Conservation (phyloP, 1,140 invertebrate genomes). For the Megalonaias nervosa region DNA sequence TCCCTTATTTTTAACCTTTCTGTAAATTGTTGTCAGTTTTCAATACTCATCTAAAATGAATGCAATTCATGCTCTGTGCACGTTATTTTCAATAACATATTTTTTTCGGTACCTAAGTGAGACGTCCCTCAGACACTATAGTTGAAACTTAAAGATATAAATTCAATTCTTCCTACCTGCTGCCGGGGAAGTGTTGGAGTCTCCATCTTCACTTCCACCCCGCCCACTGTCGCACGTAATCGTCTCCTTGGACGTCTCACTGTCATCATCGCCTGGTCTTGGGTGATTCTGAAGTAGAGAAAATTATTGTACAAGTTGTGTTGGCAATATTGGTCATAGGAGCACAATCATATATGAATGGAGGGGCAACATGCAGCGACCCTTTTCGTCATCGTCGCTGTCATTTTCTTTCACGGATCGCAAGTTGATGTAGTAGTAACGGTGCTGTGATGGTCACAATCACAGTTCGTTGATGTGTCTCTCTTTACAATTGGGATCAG, state of each 20-base stretch:
- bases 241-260: conserved; percentile 36
- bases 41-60: neutral
- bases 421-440: too few relatives aligned
- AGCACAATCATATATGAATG: too few relatives aligned
- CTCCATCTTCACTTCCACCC: conserved; percentile 36
- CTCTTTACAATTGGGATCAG: too few relatives aligned
- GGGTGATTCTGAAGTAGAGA: too few relatives aligned
- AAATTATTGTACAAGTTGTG: too few relatives aligned
- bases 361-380: too few relatives aligned
- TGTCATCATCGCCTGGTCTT: conserved; percentile 20
- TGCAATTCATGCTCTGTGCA: neutral
- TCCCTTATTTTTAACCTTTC: neutral
- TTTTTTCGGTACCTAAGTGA: neutral
- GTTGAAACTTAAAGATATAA: neutral
- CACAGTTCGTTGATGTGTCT: too few relatives aligned
- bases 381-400: too few relatives aligned
- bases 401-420: too few relatives aligned
- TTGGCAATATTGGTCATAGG: too few relatives aligned
- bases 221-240: conserved; percentile 34
- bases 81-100: too few relatives aligned
- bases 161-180: conserved; percentile 6
- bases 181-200: conserved; percentile 27
- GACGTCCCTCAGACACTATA: neutral
- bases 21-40: neutral
- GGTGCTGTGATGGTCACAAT: too few relatives aligned